Conservation (phyloP, 1,140 invertebrate species). For the Ips nitidus region DNA sequence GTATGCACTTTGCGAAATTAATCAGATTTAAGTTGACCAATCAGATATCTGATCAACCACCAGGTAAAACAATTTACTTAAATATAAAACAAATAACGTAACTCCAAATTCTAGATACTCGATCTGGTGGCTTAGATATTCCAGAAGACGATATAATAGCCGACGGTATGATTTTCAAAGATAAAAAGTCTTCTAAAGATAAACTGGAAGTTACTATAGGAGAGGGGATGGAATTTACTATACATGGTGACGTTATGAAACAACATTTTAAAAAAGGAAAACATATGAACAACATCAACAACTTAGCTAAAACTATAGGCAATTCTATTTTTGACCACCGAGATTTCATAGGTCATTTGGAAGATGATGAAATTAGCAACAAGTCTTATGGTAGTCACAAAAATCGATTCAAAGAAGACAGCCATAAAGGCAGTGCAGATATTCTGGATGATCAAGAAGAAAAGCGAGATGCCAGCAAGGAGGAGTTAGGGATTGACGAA, state of each 20-base stretch:
- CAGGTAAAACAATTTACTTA: constrained; percentile 60
- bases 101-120: constrained; percentile 45
- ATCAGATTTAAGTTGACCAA: constrained; percentile 88
- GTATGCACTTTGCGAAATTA: constrained; percentile 73
- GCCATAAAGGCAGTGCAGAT: constrained; percentile 83
- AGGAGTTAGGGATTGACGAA: constrained; percentile 78
- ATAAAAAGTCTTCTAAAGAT: constrained; percentile 82
- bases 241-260: constrained; percentile 64
- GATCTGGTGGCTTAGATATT: constrained; percentile 56
- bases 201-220: constrained; percentile 87
- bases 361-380: constrained; percentile 78
- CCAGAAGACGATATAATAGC: constrained; percentile 75
- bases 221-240: constrained; percentile 88
- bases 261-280: constrained; percentile 49
- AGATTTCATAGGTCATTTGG: constrained; percentile 52
- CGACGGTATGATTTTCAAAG: constrained; percentile 80
- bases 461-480: constrained; percentile 88
- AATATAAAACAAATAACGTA: neutral
- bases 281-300: constrained; percentile 49
- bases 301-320: constrained; percentile 50
- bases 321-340: constrained; percentile 51
- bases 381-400: constrained; percentile 92
- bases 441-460: constrained; percentile 81
- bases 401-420: constrained; percentile 84
- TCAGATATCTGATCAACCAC: constrained; percentile 92